phyloP scores from a whole-genome alignment of 2,888 invertebrate species.

The Lepidocyrtoides sp. region DNA sequence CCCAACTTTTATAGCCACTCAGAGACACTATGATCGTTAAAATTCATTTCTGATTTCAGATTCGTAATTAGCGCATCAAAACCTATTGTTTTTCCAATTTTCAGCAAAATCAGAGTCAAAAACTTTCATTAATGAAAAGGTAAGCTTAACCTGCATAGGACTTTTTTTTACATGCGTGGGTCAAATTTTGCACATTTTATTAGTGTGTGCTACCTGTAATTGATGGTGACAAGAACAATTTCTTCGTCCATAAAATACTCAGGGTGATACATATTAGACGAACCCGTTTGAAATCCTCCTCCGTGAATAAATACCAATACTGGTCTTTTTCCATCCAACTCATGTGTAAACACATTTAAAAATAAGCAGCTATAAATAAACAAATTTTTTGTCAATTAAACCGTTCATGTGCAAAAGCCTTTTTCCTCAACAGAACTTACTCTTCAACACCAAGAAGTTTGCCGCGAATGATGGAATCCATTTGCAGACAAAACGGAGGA shows the following conservation, averaged over 20 bases:
- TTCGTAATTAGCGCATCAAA: too few relatives aligned
- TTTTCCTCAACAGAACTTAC: too few relatives aligned
- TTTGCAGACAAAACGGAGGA: conserved; percentile 75
- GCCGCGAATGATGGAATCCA: conserved; percentile 69
- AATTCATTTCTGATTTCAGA: too few relatives aligned
- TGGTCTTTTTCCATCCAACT: conserved; percentile 2
- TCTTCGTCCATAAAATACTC: conserved; percentile 81
- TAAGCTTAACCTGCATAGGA: not conserved
- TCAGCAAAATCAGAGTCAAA: too few relatives aligned
- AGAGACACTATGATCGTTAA: too few relatives aligned
- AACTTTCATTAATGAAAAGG: not conserved
- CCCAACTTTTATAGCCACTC: too few relatives aligned
- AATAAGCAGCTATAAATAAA: too few relatives aligned
- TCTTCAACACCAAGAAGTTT: conserved; percentile 68
- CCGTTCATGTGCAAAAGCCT: too few relatives aligned
- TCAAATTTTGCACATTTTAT: too few relatives aligned
- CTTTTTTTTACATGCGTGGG: not conserved
- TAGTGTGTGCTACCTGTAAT: conserved; percentile 83
- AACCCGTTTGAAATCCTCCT: conserved; percentile 64
- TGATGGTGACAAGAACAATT: conserved; percentile 81
- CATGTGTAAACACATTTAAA: conserved; percentile 74
- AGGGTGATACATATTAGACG: conserved; percentile 62
- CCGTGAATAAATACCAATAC: conserved; percentile 75
- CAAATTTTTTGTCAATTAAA: too few relatives aligned
- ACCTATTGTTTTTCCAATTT: too few relatives aligned